Percentiles rank a stretch among this genome's conserved stretches.
Conservation (phyloP, 2,113 vertebrate species). For the Hippocampus abdominalis region DNA sequence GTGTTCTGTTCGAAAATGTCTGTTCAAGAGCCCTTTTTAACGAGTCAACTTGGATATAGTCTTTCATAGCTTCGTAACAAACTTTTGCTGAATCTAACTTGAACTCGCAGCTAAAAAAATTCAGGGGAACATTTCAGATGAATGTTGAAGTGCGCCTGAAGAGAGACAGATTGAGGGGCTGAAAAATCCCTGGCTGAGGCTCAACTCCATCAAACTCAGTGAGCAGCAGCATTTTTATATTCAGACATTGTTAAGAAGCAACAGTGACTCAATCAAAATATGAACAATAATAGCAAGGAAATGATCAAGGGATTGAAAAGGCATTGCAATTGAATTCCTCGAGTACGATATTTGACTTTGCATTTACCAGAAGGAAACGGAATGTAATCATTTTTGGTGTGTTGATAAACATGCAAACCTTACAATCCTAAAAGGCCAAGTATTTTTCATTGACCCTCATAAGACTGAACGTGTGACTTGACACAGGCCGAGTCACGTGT, state of each 20-base stretch:
- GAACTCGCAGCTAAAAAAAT: constrained; percentile 47
- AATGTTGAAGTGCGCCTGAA: constrained; percentile 49
- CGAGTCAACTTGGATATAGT: constrained; percentile 45
- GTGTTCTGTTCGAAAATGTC: constrained; percentile 27
- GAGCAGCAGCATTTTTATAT: constrained; percentile 44
- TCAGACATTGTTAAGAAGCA: constrained; percentile 43
- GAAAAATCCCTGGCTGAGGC: constrained; percentile 52
- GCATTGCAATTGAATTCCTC: constrained; percentile 19
- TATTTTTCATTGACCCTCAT: constrained; percentile 31
- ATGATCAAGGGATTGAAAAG: constrained; percentile 19
- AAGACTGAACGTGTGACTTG: constrained; percentile 17
- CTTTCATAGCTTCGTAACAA: constrained; percentile 38
- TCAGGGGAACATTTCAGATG: constrained; percentile 50
- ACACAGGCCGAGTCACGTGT: constrained; percentile 24
- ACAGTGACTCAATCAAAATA: constrained; percentile 32
- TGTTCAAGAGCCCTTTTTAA: constrained; percentile 30
- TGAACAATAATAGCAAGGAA: constrained; percentile 6
- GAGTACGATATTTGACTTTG: constrained; percentile 13
- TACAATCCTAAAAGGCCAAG: constrained; percentile 22
- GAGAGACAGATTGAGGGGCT: constrained; percentile 52
- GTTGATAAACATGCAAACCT: constrained; percentile 36
- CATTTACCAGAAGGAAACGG: constrained; percentile 37
- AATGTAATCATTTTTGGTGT: constrained; percentile 18
- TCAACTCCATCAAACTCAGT: constrained; percentile 35
- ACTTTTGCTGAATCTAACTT: constrained; percentile 36